Base-by-base conservation (phyloP, 1,140 invertebrate genomes). In the Formica exsecta region DNA sequence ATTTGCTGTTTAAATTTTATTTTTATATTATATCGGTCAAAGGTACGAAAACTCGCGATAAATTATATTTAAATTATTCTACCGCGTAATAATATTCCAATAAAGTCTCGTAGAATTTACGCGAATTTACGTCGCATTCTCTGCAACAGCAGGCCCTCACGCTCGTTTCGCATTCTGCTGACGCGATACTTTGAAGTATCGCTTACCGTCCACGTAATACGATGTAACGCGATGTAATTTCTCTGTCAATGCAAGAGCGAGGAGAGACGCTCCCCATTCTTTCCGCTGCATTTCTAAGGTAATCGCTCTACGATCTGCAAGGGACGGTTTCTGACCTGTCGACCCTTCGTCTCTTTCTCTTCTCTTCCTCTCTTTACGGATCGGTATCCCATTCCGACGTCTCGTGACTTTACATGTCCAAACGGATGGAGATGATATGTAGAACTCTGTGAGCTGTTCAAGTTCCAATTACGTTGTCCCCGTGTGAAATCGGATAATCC, bases 201-300 rank as follows among this genome's bases (percentile, higher is more conserved):
- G 84, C 68, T 89, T 89, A 87, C 84, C 70, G 51, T 41, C 54
- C 85, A 77, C 73, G 88, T 88, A 88, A 89, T 87, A 89, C 83
- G 70, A 83, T 61, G 88, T 80, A 71, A 61, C 86, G 36, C 88
- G 57, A 83, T 66, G 88, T 89, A 89, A 89, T 89, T 89, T 89
- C 88, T 73, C 84, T 89, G 84, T 71, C 54, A 59, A 44, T 59
- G 44, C 44, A 44, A 19, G n/a, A n/a, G 51, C 2, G n/a, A n/a
- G 61, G 32, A 68, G 66, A 41, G 44, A 19, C 81, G 38, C 70
- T n/a, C 76, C 83, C 66, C 64, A 32, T 62, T 68, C 68, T 54
- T 66, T 54, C 66, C n/a, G 57, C 71, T 89, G 87, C 87, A 89
- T 89, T 89, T 89, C 76, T 89, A 89, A 48, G 88, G 88, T 83